A percentile compares a stretch with the other conserved stretches of the same genome.
Evolutionary conservation across 2,888 invertebrate species (phyloP).

Genomic region (Cryptosula pallasiana): DNA sequence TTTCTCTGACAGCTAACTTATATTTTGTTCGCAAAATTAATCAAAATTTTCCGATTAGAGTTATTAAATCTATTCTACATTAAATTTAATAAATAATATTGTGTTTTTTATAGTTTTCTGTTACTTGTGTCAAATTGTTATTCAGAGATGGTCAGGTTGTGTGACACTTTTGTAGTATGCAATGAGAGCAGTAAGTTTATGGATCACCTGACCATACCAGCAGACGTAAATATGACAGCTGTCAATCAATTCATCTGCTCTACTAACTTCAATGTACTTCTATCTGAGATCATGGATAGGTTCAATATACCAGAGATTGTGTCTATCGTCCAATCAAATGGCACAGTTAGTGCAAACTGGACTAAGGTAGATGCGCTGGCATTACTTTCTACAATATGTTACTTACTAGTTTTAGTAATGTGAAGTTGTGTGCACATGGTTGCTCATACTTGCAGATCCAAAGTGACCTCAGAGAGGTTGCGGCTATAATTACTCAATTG

Average conservation of each 20-base stretch:
- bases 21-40: too few species aligned
- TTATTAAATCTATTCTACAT: too few species aligned
- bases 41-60: too few species aligned
- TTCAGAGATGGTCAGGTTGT: too few species aligned
- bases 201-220: background rate
- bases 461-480: background rate
- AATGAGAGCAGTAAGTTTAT: background rate
- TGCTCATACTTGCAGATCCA: too few species aligned
- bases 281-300: slow-evolving; percentile 10
- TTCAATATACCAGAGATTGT: slow-evolving; percentile 21
- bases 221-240: slow-evolving; percentile 27
- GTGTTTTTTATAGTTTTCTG: too few species aligned
- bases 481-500: background rate
- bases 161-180: slow-evolving; percentile 27
- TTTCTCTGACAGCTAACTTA: too few species aligned
- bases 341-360: slow-evolving; percentile 30
- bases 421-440: too few species aligned
- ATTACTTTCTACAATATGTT: too few species aligned
- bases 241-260: slow-evolving; percentile 30
- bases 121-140: too few species aligned
- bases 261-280: slow-evolving; percentile 26
- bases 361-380: slow-evolving; percentile 21
- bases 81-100: too few species aligned
- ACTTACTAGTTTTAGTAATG: too few species aligned
- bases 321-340: background rate